Conservation (phyloP, 2,888 invertebrate species). For the Megalurothrips usitatus region DNA sequence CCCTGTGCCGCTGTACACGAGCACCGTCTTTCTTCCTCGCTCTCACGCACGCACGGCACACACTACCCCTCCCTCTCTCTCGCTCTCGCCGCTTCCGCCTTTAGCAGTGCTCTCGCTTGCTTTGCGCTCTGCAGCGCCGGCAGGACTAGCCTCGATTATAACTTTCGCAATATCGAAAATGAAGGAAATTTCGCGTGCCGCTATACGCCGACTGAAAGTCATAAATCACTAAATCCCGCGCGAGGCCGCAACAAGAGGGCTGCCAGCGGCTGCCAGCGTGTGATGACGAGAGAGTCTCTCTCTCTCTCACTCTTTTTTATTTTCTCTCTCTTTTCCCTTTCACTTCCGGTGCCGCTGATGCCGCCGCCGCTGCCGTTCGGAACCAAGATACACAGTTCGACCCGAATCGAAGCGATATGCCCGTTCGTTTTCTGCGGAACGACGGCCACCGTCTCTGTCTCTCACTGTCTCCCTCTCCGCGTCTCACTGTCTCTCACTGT, state of each 20-base stretch:
- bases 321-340: neutral
- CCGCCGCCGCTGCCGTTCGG: too few species aligned
- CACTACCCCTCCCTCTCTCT: neutral
- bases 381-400: too few species aligned
- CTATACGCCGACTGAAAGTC: neutral
- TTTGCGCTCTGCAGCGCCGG: neutral
- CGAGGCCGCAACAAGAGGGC: neutral
- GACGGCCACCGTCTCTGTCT: too few species aligned
- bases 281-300: neutral
- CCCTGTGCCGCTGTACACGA: too few species aligned
- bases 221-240: constrained; percentile 21
- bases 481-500: too few species aligned
- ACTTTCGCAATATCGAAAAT: constrained; percentile 25
- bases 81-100: neutral
- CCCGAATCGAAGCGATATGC: too few species aligned
- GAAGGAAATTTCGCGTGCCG: constrained; percentile 2
- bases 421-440: too few species aligned
- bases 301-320: neutral
- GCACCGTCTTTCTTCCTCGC: neutral
- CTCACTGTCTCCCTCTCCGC: too few species aligned
- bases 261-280: neutral
- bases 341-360: too few species aligned
- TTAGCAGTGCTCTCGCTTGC: neutral
- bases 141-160: neutral
- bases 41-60: neutral